phyloP scores from a whole-genome alignment of 2,888 invertebrate species.

The Sphaerophoria rueppellii region DNA sequence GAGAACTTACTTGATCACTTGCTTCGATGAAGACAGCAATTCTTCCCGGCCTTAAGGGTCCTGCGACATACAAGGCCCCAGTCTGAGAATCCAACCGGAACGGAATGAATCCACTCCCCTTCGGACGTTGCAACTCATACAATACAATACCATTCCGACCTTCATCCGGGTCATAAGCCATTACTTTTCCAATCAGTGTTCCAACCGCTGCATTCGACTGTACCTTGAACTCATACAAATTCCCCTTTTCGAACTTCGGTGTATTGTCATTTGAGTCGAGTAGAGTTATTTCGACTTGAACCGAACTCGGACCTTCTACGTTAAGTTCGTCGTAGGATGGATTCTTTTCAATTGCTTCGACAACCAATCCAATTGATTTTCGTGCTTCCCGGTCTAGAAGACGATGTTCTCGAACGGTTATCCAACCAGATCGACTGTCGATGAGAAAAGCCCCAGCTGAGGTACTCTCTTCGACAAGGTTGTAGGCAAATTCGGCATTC shows the following conservation, averaged over 20 bases:
- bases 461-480: constrained; percentile 86
- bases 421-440: constrained; percentile 91
- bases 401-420: constrained; percentile 89
- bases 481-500: constrained; percentile 92
- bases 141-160: constrained; percentile 88
- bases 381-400: constrained; percentile 91
- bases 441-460: constrained; percentile 89
- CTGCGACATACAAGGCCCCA: constrained; percentile 86
- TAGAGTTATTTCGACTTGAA: constrained; percentile 91
- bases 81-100: constrained; percentile 88
- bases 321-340: constrained; percentile 82
- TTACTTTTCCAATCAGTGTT: constrained; percentile 89
- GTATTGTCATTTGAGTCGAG: constrained; percentile 96
- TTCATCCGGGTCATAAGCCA: constrained; percentile 91
- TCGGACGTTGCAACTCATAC: constrained; percentile 88
- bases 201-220: constrained; percentile 87
- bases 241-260: constrained; percentile 92
- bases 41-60: constrained; percentile 87
- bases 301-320: constrained; percentile 83
- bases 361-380: constrained; percentile 88
- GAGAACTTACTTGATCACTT: constrained; percentile 84
- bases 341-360: constrained; percentile 91
- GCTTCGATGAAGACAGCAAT: constrained; percentile 93
- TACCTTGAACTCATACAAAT: constrained; percentile 90
- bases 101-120: constrained; percentile 86